phyloP scores from a whole-genome alignment of 1,140 invertebrate genomes.

The Dendrolimus punctatus region DNA sequence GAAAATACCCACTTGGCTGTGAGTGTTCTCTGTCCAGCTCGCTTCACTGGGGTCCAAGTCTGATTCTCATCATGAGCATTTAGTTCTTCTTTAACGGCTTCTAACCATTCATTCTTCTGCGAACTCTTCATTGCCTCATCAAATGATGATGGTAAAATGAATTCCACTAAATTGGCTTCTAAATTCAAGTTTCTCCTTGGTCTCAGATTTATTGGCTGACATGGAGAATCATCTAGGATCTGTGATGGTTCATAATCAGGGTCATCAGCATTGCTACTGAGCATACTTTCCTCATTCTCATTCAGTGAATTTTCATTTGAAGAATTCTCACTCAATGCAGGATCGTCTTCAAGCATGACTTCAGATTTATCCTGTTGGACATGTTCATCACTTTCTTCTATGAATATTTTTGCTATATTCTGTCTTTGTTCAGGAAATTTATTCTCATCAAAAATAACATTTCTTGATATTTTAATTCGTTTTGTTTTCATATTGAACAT shows the following conservation, averaged over 20 bases:
- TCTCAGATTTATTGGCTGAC: not conserved
- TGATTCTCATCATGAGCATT: conserved; percentile 13
- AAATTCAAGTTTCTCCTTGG: conserved; percentile 2
- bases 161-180: conserved; percentile 9
- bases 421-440: conserved; percentile 10
- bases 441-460: conserved; percentile 17
- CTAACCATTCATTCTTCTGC: conserved; percentile 13
- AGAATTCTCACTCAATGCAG: not conserved
- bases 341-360: not conserved
- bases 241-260: not conserved
- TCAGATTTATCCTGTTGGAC: not conserved
- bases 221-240: not conserved
- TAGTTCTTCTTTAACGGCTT: conserved; percentile 26
- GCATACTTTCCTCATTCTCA: too few species aligned
- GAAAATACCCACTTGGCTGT: conserved; percentile 21
- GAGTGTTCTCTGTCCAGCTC: conserved; percentile 10
- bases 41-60: conserved; percentile 15
- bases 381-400: not conserved
- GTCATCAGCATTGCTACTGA: conserved; percentile 1
- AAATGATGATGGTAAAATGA: conserved; percentile 16
- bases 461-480: conserved; percentile 16
- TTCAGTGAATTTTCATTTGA: too few species aligned
- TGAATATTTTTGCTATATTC: conserved; percentile 4
- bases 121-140: conserved; percentile 18
- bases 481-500: conserved; percentile 16